Base-by-base conservation (phyloP, 2,888 invertebrate genomes). In the Plusia festucae region DNA sequence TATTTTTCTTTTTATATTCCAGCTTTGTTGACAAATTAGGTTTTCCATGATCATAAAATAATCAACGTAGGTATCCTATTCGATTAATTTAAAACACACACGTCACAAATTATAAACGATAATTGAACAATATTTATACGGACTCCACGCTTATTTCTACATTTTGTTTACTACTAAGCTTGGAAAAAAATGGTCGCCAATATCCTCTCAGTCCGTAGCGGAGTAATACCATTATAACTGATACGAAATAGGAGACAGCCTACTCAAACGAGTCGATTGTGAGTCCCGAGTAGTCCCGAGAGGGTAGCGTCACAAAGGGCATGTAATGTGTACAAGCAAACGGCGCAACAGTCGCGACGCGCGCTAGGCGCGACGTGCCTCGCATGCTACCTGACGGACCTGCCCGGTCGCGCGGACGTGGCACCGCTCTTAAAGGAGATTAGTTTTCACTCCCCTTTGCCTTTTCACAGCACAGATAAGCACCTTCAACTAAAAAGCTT, bases 401-500 rank as follows among this genome's bases (percentile, higher is more conserved):
- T 68, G 72, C 64, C 73, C 75, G 74, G 73, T 1, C n/a, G n/a
- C n/a, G n/a, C 40, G 40, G 40, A 78, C 81, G 76, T 70, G 65
- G 74, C 73, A 71, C 71, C 78, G 76, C 82, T 83, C 80, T 83
- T 84, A 83, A 82, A 87, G 71, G 74, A 87, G 83, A 89, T 89
- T 87, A 88, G 84, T 85, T 86, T 81, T 77, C 73, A 77, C 74
- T 73, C 68, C 81, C 82, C 81, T 82, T 82, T 83, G 81, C 84
- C 85, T 85, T 88, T 87, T 85, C 85, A 85, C 80, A 66, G 78
- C 75, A 74, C 74, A 81, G 82, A 85, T 84, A 85, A 83, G 82
- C 76, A 86, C 85, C 83, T 79, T 54, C 72, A 60, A 75, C 75
- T 65, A 64, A 60, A 63, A 70, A 82, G 84, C 77, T 80, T 81